Conservation (phyloP, 2,113 vertebrate species). For the Antechinus stuartii region DNA sequence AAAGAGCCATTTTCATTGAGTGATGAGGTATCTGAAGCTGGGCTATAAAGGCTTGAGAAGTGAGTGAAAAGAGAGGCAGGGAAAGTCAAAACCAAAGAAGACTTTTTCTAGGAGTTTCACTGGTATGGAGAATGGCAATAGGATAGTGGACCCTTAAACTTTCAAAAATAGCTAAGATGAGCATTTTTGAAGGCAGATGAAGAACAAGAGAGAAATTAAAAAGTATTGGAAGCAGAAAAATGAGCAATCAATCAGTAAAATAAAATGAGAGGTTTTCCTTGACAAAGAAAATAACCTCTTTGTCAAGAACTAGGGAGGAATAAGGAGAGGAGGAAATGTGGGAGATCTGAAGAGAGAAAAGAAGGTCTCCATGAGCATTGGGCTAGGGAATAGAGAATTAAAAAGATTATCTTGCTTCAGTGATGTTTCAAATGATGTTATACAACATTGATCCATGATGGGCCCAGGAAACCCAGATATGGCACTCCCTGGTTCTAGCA, state of each 20-base stretch:
- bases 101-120: not conserved
- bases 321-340: too few relatives aligned
- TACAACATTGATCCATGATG: not conserved
- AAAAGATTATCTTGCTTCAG: not conserved
- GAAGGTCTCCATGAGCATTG: not conserved
- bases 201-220: not conserved
- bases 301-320: not conserved
- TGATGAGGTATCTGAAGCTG: too few relatives aligned
- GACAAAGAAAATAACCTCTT: not conserved
- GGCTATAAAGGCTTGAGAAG: not conserved
- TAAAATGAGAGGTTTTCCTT: not conserved
- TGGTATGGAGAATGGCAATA: not conserved
- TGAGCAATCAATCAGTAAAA: too few relatives aligned
- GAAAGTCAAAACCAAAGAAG: not conserved
- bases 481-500: not conserved
- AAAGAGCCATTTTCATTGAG: too few relatives aligned
- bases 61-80: not conserved
- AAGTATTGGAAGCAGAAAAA: too few relatives aligned
- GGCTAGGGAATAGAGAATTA: not conserved
- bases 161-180: not conserved
- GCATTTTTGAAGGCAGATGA: not conserved
- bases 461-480: not conserved
- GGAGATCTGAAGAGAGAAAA: not conserved
- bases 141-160: not conserved
- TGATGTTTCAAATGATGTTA: not conserved